A percentile compares a stretch with the other conserved stretches of the same genome.
phyloP scores from a whole-genome alignment of 2,888 invertebrate genomes.

The Cactoblastis cactorum region DNA sequence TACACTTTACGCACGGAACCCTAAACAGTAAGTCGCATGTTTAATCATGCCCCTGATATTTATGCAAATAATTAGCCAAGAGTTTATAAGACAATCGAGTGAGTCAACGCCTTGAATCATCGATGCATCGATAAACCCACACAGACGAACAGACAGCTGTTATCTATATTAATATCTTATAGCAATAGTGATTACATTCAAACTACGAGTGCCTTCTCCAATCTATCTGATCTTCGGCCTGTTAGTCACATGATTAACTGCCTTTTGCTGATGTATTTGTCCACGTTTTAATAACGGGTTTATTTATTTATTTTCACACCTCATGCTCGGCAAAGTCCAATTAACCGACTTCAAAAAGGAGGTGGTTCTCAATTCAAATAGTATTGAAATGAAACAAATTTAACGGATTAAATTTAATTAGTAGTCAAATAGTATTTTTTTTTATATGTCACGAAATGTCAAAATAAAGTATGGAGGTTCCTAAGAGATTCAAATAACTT shows the following conservation, averaged over 20 bases:
- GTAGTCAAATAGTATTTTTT: too few relatives aligned
- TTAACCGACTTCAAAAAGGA: too few relatives aligned
- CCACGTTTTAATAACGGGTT: neutral
- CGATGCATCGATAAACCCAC: slow-evolving; percentile 19
- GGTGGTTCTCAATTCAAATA: too few relatives aligned
- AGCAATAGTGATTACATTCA: slow-evolving; percentile 10
- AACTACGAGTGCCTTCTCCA: neutral
- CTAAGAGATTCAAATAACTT: too few relatives aligned
- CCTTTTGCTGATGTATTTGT: neutral
- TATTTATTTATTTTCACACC: neutral
- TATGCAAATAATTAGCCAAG: slow-evolving; percentile 7
- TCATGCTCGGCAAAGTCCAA: too few relatives aligned
- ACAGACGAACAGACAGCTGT: slow-evolving; percentile 10
- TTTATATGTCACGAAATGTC: too few relatives aligned
- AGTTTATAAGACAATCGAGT: slow-evolving; percentile 13
- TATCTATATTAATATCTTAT: slow-evolving; percentile 17
- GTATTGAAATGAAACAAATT: too few relatives aligned
- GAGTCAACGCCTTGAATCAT: slow-evolving; percentile 18
- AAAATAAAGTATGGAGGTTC: too few relatives aligned
- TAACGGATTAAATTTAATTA: too few relatives aligned
- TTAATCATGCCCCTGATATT: slow-evolving; percentile 4
- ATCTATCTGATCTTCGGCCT: slow-evolving; percentile 3
- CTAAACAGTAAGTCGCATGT: too few relatives aligned
- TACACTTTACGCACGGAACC: too few relatives aligned
- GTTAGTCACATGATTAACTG: neutral